A percentile compares a stretch with the other conserved stretches of the same genome.
Evolutionary conservation across 2,888 invertebrate species (phyloP).

Genomic region (Eupithecia subumbrata): DNA sequence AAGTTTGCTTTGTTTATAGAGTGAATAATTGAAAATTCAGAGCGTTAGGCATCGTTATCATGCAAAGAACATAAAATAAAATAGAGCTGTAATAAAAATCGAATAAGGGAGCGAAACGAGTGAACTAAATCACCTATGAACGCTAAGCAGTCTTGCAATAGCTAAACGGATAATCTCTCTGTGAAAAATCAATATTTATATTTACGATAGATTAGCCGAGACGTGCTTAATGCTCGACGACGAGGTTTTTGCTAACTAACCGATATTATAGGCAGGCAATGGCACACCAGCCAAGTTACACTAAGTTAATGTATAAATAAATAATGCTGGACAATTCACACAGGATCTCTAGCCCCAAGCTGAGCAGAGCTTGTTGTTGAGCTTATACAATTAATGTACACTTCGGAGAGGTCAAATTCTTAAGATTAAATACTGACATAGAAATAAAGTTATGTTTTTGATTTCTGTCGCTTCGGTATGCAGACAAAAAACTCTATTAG

Average conservation of each 20-base stretch:
- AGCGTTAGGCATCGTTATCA: not conserved
- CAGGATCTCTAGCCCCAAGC: too few species aligned
- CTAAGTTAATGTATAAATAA: not conserved
- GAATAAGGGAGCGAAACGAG: not conserved
- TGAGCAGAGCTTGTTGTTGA: too few species aligned
- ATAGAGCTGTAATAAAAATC: not conserved
- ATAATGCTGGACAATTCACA: not conserved
- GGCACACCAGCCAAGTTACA: not conserved
- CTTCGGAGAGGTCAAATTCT: too few species aligned
- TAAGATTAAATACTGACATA: too few species aligned
- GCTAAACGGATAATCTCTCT: slow-evolving; percentile 53
- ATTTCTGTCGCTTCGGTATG: too few species aligned
- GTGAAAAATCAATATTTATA: slow-evolving; percentile 51
- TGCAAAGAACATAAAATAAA: not conserved
- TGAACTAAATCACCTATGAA: slow-evolving; percentile 4
- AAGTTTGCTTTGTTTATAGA: too few species aligned
- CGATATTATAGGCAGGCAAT: slow-evolving; percentile 18
- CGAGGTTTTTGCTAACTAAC: slow-evolving; percentile 51
- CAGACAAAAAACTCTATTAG: too few species aligned
- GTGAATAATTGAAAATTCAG: not conserved
- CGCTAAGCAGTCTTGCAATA: slow-evolving; percentile 41
- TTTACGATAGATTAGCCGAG: slow-evolving; percentile 54
- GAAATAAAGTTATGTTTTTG: too few species aligned
- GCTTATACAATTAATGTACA: too few species aligned
- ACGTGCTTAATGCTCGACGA: slow-evolving; percentile 51